Base-by-base conservation (phyloP, 2,888 invertebrate genomes). In the Pecten maximus region DNA sequence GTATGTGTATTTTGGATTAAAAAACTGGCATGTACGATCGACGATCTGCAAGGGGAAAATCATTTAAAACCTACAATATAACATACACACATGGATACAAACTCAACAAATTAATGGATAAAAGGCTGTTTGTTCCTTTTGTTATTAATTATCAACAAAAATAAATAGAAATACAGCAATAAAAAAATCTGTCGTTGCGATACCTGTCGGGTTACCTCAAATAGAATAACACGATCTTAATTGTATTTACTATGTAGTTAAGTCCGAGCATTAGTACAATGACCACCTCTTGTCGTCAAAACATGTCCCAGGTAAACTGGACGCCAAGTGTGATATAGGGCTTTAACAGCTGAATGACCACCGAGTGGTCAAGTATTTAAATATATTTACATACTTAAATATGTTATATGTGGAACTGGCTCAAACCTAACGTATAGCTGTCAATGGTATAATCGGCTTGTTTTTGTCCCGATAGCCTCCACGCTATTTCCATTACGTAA, bases 261-360 rank as follows among this genome's bases (percentile, higher is more conserved):
- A 74, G 44, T 6, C 44, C 35, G 15, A 74, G 23, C 35, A 28
- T 12, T 74, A 8, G 35, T 28, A 74, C 74, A 74, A 74, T 23
- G 35, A 74, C 6, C 23, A 23, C 54, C 23, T 54, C 54, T n/a
- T 12, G 74, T 74, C 74, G 74, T 74, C 74, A 74, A 35, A 74
- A 35, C 74, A 74, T 8, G 28, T 0, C 23, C 28, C 35, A 2
- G 35, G 35, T 74, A 60, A n/a, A 60, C 60, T n/a, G 60, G 60
- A 60, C 60, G 0, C 8, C 28, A 74, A 28, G 28, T 54, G 19
- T 19, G 54, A 19, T 15, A 50, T n/a, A 10, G 2, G 35, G 74
- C 74, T 74, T 74, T 74, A 74, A 74, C 74, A 74, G 12, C 74
- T 74, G 74, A 74, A 6, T 74, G 74, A 35, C 74, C 74, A 35